These are phyloP conservation scores for Anolis carolinensis DNA, from an alignment of 2,113 vertebrate genomes.

Conservation along the genomic window DNA sequence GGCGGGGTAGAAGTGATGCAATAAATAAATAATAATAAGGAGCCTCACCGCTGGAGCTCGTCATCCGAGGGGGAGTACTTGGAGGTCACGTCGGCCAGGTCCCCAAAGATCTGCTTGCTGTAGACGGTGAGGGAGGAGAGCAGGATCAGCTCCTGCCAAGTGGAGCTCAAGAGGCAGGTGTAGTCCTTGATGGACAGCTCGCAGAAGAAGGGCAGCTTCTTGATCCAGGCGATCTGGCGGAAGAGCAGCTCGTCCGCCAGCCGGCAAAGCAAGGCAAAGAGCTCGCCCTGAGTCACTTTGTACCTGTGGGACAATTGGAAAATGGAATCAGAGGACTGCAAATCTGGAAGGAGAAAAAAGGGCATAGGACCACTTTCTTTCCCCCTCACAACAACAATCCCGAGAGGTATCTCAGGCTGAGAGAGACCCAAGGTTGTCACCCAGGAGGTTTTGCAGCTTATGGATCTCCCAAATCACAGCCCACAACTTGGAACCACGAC, in stretches of 20 bases:
- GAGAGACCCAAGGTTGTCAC: too few species aligned
- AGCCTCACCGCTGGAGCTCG: constrained; percentile 96
- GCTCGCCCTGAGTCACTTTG: constrained; percentile 95
- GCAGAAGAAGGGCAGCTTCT: constrained; percentile 98
- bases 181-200: constrained; percentile 99
- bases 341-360: neutral
- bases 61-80: constrained; percentile 96
- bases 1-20: too few species aligned
- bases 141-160: constrained; percentile 97
- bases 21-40: too few species aligned
- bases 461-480: too few species aligned
- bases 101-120: constrained; percentile 94
- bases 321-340: constrained; percentile 4
- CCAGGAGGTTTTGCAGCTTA: too few species aligned
- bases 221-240: constrained; percentile 98
- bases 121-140: constrained; percentile 97
- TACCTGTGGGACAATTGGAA: constrained; percentile 77
- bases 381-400: too few species aligned
- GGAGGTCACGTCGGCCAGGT: constrained; percentile 93
- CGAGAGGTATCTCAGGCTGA: too few species aligned
- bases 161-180: constrained; percentile 96
- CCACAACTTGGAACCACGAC: too few species aligned
- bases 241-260: constrained; percentile 97
- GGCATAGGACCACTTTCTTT: too few species aligned
- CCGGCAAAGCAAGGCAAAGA: constrained; percentile 94